These are phyloP conservation scores for Linnaemya vulpina DNA, from an alignment of 2,888 invertebrate genomes.

Conservation along the genomic window DNA sequence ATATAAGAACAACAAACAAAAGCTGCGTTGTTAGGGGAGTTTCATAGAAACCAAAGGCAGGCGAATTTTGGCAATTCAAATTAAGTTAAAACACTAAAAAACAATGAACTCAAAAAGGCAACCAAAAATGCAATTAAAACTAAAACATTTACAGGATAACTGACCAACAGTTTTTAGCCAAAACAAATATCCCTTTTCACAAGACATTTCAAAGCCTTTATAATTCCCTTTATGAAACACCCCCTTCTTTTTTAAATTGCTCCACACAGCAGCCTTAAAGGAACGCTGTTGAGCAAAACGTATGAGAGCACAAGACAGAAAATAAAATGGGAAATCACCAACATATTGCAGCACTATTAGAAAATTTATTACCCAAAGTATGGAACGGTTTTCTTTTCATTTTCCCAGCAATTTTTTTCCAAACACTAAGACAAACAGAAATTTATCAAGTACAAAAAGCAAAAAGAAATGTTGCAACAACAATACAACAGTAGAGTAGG, in stretches of 20 bases:
- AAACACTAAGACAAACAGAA: slow-evolving; percentile 49
- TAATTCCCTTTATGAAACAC: neutral
- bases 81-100: too few species aligned
- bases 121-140: neutral
- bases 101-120: too few species aligned
- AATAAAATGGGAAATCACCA: slow-evolving; percentile 40
- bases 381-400: slow-evolving; percentile 3
- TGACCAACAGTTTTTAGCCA: neutral
- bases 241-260: neutral
- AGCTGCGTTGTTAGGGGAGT: neutral
- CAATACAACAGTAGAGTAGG: neutral
- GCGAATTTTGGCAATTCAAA: neutral
- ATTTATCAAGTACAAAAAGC: slow-evolving; percentile 25
- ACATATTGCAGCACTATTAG: slow-evolving; percentile 67
- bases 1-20: slow-evolving; percentile 6
- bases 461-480: neutral
- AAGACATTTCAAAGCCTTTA: neutral
- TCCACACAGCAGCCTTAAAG: slow-evolving; percentile 3
- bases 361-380: slow-evolving; percentile 64
- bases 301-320: neutral
- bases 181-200: neutral
- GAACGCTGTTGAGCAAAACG: slow-evolving; percentile 1
- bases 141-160: neutral
- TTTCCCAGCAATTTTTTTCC: neutral
- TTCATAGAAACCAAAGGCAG: neutral